Percentiles rank a stretch among this genome's conserved stretches.
phyloP scores from a whole-genome alignment of 2,113 vertebrate species.

The Indicator indicator region DNA sequence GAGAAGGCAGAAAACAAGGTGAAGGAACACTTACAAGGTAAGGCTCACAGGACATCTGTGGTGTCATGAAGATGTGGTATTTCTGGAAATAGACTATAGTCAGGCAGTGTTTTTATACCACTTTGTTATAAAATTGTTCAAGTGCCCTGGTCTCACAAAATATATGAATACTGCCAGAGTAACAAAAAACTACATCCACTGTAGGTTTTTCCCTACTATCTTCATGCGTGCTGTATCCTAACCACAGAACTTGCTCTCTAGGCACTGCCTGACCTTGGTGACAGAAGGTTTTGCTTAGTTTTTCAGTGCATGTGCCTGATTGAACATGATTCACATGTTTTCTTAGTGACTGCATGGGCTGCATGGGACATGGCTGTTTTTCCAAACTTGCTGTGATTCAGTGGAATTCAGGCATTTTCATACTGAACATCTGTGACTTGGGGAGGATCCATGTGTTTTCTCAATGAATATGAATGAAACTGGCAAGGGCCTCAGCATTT shows the following conservation, averaged over 20 bases:
- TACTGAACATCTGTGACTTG: constrained; percentile 78
- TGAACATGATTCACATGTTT: constrained; percentile 73
- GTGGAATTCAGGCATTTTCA: constrained; percentile 78
- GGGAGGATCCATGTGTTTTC: constrained; percentile 77
- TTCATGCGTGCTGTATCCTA: background rate
- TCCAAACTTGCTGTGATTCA: constrained; percentile 72
- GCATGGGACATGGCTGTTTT: constrained; percentile 71
- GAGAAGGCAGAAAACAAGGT: background rate
- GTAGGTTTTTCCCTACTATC: background rate
- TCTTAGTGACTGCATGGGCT: constrained; percentile 46
- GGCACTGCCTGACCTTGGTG: constrained; percentile 23
- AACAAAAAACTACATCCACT: background rate
- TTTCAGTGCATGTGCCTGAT: constrained; percentile 55
- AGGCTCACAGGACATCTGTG: background rate
- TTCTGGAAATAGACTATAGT: background rate
- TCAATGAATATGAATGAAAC: constrained; percentile 73
- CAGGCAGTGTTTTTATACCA: background rate
- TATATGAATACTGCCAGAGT: background rate
- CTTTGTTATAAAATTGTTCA: background rate
- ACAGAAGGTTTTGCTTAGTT: constrained; percentile 73
- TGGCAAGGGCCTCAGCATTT: constrained; percentile 71
- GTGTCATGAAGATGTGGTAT: background rate
- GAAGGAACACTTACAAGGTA: background rate
- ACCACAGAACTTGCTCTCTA: background rate
- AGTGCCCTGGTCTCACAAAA: background rate